Evolutionary conservation across 30 jellyfish, hydroid and myxozoan species (phyloP).

Genomic region (Hydractinia echinata): DNA sequence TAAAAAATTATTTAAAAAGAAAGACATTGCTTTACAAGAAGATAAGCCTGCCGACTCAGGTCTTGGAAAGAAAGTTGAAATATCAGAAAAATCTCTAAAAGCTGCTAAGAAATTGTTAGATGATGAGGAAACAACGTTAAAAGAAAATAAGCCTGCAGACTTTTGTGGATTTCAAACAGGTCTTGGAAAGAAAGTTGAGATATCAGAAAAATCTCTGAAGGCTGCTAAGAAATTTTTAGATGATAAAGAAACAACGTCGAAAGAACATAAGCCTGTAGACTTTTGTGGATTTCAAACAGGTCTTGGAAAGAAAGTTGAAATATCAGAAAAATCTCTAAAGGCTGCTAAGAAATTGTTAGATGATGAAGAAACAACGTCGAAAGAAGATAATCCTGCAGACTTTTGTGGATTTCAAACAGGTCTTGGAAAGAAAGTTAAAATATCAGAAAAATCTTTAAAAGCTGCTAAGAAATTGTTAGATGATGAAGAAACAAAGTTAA

Average conservation of each 20-base stretch:
- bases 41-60: conserved; percentile 35
- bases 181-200: conserved; percentile 39
- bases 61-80: conserved; percentile 25
- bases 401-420: conserved; percentile 35
- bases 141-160: background rate
- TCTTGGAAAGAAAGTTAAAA: conserved; percentile 37
- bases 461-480: conserved; percentile 40
- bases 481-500: background rate
- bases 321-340: conserved; percentile 37
- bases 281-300: conserved; percentile 46
- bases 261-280: background rate
- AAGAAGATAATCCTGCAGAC: background rate
- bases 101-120: conserved; percentile 40
- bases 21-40: conserved; percentile 29
- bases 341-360: conserved; percentile 40
- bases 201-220: conserved; percentile 36
- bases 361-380: background rate
- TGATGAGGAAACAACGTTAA: conserved; percentile 10
- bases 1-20: conserved; percentile 29
- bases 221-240: conserved; percentile 28
- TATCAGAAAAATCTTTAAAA: conserved; percentile 34
- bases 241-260: background rate
- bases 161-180: conserved; percentile 30
- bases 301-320: conserved; percentile 29
- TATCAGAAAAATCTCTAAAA: conserved; percentile 35